Conservation (phyloP, 2,113 vertebrate genomes). For the Heterotilapia buettikoferi region DNA sequence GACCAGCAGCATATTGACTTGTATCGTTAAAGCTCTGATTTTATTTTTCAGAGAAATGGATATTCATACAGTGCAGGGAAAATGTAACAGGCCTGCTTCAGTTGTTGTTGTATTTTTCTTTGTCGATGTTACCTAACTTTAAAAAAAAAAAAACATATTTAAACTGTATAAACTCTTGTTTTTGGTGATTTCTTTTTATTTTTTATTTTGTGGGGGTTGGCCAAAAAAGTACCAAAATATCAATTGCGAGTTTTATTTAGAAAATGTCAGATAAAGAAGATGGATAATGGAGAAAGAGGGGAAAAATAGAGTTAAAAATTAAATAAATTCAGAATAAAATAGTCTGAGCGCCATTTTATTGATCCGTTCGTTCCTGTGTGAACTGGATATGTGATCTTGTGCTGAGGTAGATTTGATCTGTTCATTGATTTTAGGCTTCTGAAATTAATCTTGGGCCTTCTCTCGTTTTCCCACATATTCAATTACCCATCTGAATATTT, state of each 20-base stretch:
- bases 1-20: neutral
- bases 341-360: conserved; percentile 26
- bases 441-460: conserved; percentile 54
- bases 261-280: neutral
- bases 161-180: neutral
- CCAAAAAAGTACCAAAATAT: neutral
- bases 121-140: neutral
- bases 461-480: conserved; percentile 47
- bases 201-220: neutral
- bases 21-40: neutral
- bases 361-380: conserved; percentile 40
- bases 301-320: neutral
- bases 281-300: rapidly evolving
- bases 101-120: neutral
- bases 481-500: conserved; percentile 27
- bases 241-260: neutral
- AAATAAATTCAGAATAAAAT: conserved; percentile 13
- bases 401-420: conserved; percentile 58
- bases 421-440: conserved; percentile 61
- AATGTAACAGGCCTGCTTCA: neutral
- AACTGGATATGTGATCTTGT: conserved; percentile 46
- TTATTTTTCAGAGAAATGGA: neutral
- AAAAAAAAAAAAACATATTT: too few species aligned
- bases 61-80: neutral
- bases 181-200: neutral